Base-by-base conservation (phyloP, 2,888 invertebrate genomes). In the Teleogryllus oceanicus region DNA sequence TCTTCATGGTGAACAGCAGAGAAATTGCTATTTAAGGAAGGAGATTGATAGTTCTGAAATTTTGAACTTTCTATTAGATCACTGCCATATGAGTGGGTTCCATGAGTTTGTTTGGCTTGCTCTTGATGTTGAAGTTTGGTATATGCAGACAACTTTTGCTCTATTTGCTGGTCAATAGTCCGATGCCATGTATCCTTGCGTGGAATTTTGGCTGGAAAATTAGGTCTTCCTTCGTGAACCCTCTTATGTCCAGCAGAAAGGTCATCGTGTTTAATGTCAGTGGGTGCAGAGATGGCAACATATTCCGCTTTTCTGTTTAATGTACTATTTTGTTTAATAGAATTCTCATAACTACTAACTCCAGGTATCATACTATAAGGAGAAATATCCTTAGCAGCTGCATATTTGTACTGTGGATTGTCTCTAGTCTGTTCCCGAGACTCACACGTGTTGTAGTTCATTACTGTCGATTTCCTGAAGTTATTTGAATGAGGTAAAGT, bases 131-230 rank as follows among this genome's bases (percentile, higher is more conserved):
- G 82, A 37, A 83, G 82, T 16, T 82, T 81, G 20, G 84, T 83
- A 82, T 89, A 88, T 4, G 87, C 86, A 13, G 88, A 87, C 20
- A 90, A 84, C 81, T 88, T 87, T 83, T 90, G 89, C 82, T 90
- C 90, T 75, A 90, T 90, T 84, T 90, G 89, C 82, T 89, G 87
- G 83, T 90, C 90, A 81, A 90, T 89, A 2, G 87, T 87, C 81
- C 88, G 86, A 81, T 89, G 85, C 90, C 90, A 90, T 8, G 87
- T 85, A 83, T 90, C 90, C 5, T 88, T 85, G 83, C 89, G 88
- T 0, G 89, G 86, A 51, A 89, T 86, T 84, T 90, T 90, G 81
- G 85, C 77, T 13, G 80, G 76, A 13, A 79, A 76, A 20, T 80
- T 78, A 74, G 79, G 82, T 13, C 81, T 74, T 12, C 51, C 76